Evolutionary conservation across 2,113 vertebrate species (phyloP).

Genomic region (mouse (Mus musculus)): GRCm39 chr3:153849001-153849500

Average conservation of each 20-base stretch:
- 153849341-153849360: background rate
- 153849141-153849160: background rate
- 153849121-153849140: background rate
- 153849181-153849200: too few relatives aligned
- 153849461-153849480: background rate
- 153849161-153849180: too few relatives aligned
- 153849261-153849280: background rate
- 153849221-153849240: background rate
- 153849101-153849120: background rate
- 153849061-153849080: background rate
- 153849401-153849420: background rate
- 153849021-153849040: background rate
- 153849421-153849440: background rate
- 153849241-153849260: background rate
- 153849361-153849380: rapidly evolving
- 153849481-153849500: background rate
- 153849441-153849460: too few relatives aligned
- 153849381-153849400: background rate
- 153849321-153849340: background rate
- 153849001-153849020: background rate
- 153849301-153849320: background rate
- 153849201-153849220: background rate
- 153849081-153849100: background rate
- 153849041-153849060: background rate
- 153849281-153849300: too few relatives aligned